Evolutionary conservation across 2,888 invertebrate species (phyloP), one percentile per base, ranked within the genome.

Genomic region (Eristalinus sepulchralis): DNA sequence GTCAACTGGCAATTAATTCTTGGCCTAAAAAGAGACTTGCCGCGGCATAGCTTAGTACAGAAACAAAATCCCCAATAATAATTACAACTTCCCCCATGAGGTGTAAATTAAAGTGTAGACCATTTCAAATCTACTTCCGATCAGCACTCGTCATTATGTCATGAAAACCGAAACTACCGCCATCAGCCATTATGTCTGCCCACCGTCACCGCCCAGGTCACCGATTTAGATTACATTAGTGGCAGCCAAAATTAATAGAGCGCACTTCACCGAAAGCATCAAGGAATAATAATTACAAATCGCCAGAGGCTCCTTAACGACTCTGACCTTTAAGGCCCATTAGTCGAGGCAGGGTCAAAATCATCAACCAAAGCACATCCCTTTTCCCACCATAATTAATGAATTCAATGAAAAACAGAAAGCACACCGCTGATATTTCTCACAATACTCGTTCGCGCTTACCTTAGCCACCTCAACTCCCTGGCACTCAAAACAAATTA

Each of bases 361-460:
- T 24, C 64, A 66, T 33, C 47, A n/a, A 34, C 53, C 20, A 71
- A 34, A 17, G 59, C 31, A 62, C 10, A 27, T 33, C 31, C 59
- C 63, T 57, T 64, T 39, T 72, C 33, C 22, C 24, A 57, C 5
- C 59, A 22, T 79, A 72, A 72, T 66, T 79, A 79, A 71, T 64
- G 70, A 64, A 57, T 79, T 53, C 79, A 64, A 71, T 71, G 5
- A 33, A 13, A 33, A 27, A 13, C 9, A 24, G 17, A 39, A 39
- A n/a, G n/a, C 8, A 31, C 24, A 20, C 62, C 62, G 24, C 33
- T 67, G 76, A 75, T 67, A 67, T 47, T 76, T 47, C 22, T 47
- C 2, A n/a, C 47, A 47, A 47, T 47, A 70, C 36, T 55, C 55
- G 27, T 27, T 27, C 27, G 27, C 27, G 34, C 53, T 55, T 20